Evolutionary conservation across 1,140 invertebrate genomes (phyloP), one percentile per base, ranked within the genome.

Genomic region (Pseudomyrmex dendroicus): DNA sequence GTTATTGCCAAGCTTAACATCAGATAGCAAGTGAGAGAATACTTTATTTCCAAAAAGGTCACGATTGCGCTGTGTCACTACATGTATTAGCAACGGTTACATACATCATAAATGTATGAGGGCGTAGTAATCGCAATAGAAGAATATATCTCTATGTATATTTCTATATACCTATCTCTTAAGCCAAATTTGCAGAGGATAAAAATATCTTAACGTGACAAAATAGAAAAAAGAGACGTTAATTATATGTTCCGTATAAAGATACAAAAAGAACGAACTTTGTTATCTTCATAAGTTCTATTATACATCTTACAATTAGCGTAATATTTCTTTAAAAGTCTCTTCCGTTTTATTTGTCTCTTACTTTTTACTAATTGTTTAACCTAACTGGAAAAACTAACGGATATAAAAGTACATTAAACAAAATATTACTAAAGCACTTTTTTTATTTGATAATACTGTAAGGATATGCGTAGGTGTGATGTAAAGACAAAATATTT

Each of bases 11-110:
- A 12, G 48, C 48, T 63, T 17, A 20, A 50, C 64, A 59, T 12
- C n/a, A 25, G 76, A 70, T 70, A 73, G 44, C 61, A 22, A 77
- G 59, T 63, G 20, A 20, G 20, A 20, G 20, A 20, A n/a, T n/a
- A n/a, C 25, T 74, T 74, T 82, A 63, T 63, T 82, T 82, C 74
- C 13, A 25, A 35, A 82, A 82, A 74, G 78, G 78, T 82, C 70
- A 74, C 48, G 61, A 74, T 82, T 57, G n/a, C 12, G 46, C 25
- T 10, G 25, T 72, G 54, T 67, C 44, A 73, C n/a, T 46, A 17
- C 62, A 35, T 10, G 15, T 54, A 4, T 56, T 35, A 46, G 56
- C 22, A 57, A 9, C 15, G 12, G 1, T 15, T 8, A 15, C 17
- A 1, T 1, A 70, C 44, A 20, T 70, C 66, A 80, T 20, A 10